Evolutionary conservation across 2,888 invertebrate genomes (phyloP).

Genomic region (Drosophila testacea): DNA sequence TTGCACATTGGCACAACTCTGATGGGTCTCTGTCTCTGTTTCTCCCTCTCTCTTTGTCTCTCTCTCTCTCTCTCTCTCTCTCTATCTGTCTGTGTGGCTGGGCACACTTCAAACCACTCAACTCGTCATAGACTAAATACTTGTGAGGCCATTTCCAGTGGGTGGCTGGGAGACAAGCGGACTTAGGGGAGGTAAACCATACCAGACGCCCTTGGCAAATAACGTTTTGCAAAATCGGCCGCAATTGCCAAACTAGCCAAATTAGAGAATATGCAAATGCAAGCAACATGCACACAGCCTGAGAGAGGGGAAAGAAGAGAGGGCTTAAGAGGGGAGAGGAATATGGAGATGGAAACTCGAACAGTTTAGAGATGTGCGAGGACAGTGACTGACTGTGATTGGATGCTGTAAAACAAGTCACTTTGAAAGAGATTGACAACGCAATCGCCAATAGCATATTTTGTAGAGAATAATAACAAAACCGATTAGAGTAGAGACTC

Average conservation of each 20-base stretch:
- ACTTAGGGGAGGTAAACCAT: neutral
- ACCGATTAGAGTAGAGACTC: too few species aligned
- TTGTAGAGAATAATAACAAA: neutral
- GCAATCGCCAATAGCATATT: neutral
- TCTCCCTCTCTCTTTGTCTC: neutral
- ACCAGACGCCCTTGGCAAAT: conserved; percentile 62
- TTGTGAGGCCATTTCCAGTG: conserved; percentile 56
- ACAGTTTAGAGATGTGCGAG: conserved; percentile 45
- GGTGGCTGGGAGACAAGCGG: neutral
- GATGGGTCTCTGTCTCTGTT: conserved; percentile 11
- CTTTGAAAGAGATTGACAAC: neutral
- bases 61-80: neutral
- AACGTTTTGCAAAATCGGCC: conserved; percentile 80
- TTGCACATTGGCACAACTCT: conserved; percentile 23
- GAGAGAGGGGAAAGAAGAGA: neutral
- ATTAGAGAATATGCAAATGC: conserved; percentile 81
- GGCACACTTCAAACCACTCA: conserved; percentile 72
- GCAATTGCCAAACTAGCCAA: conserved; percentile 80
- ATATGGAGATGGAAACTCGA: neutral
- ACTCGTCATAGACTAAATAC: conserved; percentile 77
- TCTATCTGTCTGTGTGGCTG: conserved; percentile 19
- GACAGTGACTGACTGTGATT: conserved; percentile 35
- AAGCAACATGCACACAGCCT: conserved; percentile 58
- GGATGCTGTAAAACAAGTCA: neutral
- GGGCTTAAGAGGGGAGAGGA: conserved; percentile 3